These are phyloP conservation scores for Listronotus oregonensis DNA, from an alignment of 1,140 invertebrate genomes.

Conservation along the genomic window DNA sequence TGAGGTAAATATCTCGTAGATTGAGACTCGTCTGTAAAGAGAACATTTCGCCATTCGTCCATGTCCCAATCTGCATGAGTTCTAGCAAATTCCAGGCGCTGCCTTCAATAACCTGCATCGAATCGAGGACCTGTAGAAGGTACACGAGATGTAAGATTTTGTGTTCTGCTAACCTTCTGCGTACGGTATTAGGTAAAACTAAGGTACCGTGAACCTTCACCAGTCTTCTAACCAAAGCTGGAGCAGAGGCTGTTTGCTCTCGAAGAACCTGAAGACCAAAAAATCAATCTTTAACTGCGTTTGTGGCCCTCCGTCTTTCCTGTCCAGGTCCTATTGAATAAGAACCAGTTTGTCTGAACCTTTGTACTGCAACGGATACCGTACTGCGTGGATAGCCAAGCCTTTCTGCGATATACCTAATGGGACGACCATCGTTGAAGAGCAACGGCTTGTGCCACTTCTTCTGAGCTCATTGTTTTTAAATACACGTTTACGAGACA, in stretches of 20 bases:
- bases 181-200: no score
- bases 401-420: neutral
- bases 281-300: neutral
- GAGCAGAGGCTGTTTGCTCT: neutral
- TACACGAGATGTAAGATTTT: no score
- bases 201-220: neutral
- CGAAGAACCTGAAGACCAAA: neutral
- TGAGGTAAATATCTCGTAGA: no score
- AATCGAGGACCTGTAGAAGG: no score
- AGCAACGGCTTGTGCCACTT: neutral
- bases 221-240: slow-evolving; percentile 2
- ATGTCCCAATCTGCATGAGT: no score
- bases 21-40: no score
- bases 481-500: neutral
- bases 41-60: no score
- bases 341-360: neutral
- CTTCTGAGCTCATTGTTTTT: neutral
- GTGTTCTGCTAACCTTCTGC: no score
- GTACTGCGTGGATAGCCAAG: neutral
- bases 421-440: neutral
- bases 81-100: no score
- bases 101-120: no score
- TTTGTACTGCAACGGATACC: neutral
- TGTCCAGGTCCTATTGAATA: neutral
- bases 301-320: neutral